phyloP scores from a whole-genome alignment of 2,797 vertebrate species.

The Lophotriccus pileatus region DNA sequence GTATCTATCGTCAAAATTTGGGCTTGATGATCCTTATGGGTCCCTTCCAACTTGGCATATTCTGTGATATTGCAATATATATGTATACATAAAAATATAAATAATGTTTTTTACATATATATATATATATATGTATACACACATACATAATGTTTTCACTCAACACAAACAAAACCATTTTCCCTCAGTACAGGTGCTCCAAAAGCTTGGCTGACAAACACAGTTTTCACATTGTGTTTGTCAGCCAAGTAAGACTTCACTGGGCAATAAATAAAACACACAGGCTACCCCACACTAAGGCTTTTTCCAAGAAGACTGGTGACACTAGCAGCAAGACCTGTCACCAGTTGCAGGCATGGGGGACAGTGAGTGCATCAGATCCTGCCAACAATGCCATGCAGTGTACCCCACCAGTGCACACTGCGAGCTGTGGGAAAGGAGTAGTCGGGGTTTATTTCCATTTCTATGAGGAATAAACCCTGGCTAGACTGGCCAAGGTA shows the following conservation, averaged over 20 bases:
- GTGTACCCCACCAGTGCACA: background rate
- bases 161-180: background rate
- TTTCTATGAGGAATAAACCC: constrained; percentile 9
- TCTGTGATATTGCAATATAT: background rate
- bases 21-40: background rate
- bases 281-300: background rate
- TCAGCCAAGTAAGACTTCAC: background rate
- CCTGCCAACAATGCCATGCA: background rate
- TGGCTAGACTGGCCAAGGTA: background rate
- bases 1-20: background rate
- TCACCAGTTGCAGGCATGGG: background rate
- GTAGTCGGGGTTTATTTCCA: background rate
- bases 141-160: background rate
- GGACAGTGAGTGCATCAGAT: background rate
- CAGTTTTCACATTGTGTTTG: background rate
- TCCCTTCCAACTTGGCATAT: background rate
- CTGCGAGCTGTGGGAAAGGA: background rate
- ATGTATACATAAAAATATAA: background rate
- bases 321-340: background rate
- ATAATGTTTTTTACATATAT: background rate
- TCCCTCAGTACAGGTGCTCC: background rate
- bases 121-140: too few species aligned
- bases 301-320: background rate
- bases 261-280: background rate
- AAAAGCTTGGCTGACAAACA: background rate